Evolutionary conservation across 2,888 invertebrate genomes (phyloP), one percentile per base, ranked within the genome.

Genomic region (Petrolisthes manimaculis): DNA sequence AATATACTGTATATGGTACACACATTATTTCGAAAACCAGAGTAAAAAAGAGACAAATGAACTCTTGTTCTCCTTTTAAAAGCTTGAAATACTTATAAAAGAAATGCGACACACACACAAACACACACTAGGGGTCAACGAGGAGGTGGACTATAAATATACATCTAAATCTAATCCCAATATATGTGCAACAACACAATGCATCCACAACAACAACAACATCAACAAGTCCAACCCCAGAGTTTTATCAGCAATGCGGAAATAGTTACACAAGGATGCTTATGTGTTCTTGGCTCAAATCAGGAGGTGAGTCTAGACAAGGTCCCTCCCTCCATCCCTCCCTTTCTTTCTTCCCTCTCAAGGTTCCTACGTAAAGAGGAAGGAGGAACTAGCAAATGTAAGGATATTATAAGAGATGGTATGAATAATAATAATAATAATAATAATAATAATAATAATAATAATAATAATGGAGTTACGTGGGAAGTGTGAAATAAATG

Each of bases 221-320:
- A 14, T 18, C 18, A 61, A 9, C 61, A 9, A 9, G 61, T 18
- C 61, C 1, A 61, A 61, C 61, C 18, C 18, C 9, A 61, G 9
- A 14, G 14, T 71, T 71, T 71, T 71, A 71, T 71, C 12, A 71
- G 21, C 71, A 71, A 71, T n/a, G 71, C 71, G 71, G 71, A 71
- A 71, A 71, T 71, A n/a, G n/a, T 71, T 21, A 71, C 71, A 71
- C 12, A n/a, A n/a, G n/a, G 12, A 71, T 21, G 6, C 71, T 37
- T 37, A 37, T 37, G 37, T n/a, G 71, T 71, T 71, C 71, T 71
- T 71, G 71, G 71, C 71, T 71, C 21, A 4, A 21, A 71, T 71
- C 71, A 71, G 18, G 21, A n/a, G 18, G 14, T 21, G 18, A 12
- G 71, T 71, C 71, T 71, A 71, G 71, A 71, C 71, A 71, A 71